Evolutionary conservation across 2,113 vertebrate species (phyloP), one percentile per base, ranked within the genome.

Genomic region (Spheniscus mendiculus): DNA sequence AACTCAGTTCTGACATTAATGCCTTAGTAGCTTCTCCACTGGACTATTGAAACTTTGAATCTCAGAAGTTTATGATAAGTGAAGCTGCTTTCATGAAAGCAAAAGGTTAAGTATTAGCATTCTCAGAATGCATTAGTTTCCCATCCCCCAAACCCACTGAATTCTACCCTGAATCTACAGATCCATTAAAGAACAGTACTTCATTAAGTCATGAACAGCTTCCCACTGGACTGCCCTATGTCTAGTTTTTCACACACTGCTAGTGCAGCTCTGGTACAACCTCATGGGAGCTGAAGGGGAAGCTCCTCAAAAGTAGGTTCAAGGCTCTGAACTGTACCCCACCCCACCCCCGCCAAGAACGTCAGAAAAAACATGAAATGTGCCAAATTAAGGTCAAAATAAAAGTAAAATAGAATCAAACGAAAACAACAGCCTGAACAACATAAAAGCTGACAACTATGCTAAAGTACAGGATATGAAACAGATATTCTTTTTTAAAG

Each of bases 311-410:
- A 76, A 84, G 22, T 0, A 74, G 4, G 6, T 55, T 87, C 25
- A 87, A 30, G 45, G 45, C 45, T 78, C 45, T 87, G 78, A 93
- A 72, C n/a, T 70, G 16, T 49, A 74, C 6, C 9, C 32, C 5
- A 2, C 5, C 18, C 30, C 10, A 12, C 18, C 4, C 12, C 6
- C 5, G 2, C 14, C 3, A 1, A n/a, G 17, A 87, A 70, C 11
- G 71, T n/a, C 29, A 79, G 44, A 71, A 93, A 85, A 66, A 73
- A 69, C 22, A 85, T 0, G 7, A 58, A 73, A 45, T 10, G 12
- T 34, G 26, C 36, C 45, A 77, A 83, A 77, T 55, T 62, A 56
- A 78, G 40, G 58, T 80, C 7, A 96, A 94, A 90, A 76, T 70
- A 73, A 56, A 91, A 70, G 26, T 53, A 12, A 83, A 79, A 52